These are phyloP conservation scores for Xestia sexstrigata DNA, from an alignment of 2,888 invertebrate species.

Conservation along the genomic window DNA sequence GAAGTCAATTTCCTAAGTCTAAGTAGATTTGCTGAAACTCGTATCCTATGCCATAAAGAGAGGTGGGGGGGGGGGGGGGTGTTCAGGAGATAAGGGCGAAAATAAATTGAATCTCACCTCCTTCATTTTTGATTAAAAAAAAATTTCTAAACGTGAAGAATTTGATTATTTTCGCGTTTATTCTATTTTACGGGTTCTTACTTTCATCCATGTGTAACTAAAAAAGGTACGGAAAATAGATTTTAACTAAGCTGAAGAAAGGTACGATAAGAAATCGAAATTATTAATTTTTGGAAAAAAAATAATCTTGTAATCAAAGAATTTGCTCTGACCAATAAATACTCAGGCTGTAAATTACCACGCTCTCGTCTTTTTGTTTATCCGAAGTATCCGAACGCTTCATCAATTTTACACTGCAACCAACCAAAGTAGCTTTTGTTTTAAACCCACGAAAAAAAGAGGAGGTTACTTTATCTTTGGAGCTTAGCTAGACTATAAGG, in stretches of 20 bases:
- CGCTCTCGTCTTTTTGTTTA: neutral
- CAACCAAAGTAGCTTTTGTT: neutral
- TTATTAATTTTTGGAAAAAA: neutral
- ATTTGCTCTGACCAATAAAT: neutral
- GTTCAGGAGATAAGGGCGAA: conserved; percentile 20
- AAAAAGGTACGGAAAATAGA: neutral
- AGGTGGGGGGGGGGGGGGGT: too few relatives aligned
- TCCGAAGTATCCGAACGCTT: neutral
- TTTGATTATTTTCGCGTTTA: neutral
- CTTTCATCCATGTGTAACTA: neutral
- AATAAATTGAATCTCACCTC: conserved; percentile 13
- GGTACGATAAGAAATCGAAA: neutral
- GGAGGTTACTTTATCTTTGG: too few relatives aligned
- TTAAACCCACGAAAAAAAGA: too few relatives aligned
- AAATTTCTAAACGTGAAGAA: neutral
- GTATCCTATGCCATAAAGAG: neutral
- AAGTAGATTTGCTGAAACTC: neutral
- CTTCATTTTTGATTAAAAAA: neutral
- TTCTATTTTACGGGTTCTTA: neutral
- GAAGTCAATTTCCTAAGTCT: neutral
- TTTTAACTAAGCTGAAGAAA: neutral
- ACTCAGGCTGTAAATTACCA: too few relatives aligned
- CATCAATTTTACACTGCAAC: neutral
- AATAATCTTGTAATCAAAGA: neutral
- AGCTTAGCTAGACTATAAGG: too few relatives aligned